Base-by-base conservation (phyloP, 2,888 invertebrate species). In the Drosophila buzzatii region DNA sequence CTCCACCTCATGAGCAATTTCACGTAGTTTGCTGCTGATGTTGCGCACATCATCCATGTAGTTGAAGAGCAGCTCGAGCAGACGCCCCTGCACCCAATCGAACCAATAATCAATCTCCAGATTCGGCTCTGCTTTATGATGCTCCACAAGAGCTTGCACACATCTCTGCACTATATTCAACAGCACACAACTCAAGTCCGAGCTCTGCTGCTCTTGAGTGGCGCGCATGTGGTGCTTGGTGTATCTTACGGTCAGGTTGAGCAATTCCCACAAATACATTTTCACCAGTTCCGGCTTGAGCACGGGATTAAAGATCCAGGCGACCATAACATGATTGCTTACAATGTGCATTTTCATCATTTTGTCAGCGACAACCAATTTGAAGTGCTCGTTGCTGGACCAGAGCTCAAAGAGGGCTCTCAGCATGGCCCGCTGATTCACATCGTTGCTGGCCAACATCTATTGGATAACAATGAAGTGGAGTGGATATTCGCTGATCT, bases 251-350 rank as follows among this genome's bases (percentile, higher is more conserved):
- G 45, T 37, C 6, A 39, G 14, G 7, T 76, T 20, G 0, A 85
- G 56, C 52, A 89, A 14, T 20, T 85, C 84, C 84, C 84, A 85
- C 0, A 67, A 1, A 44, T 85, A 85, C 69, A 83, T 74, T 35
- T 81, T 78, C 23, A 47, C 49, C 9, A 85, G 31, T 0, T 89
- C 76, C 10, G 39, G 12, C 33, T 74, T 74, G 9, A 70, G 57
- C 0, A 9, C 1, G 3, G 71, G 61, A 0, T 45, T 18, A 42
- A 85, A 86, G 18, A 75, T n/a, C 74, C 74, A 85, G 12, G 51
- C 31, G 0, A 85, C 65, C 2, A 89, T 35, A 0, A 23, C 35
- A 1, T 41, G 52, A 14, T 52, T 14, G 2, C 55, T 12, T 1
- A 85, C 3, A 2, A 85, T n/a, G 3, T 53, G 20, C 62, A 76